Conservation (phyloP, 2,888 invertebrate genomes). For the Nephrotoma guestfalica region DNA sequence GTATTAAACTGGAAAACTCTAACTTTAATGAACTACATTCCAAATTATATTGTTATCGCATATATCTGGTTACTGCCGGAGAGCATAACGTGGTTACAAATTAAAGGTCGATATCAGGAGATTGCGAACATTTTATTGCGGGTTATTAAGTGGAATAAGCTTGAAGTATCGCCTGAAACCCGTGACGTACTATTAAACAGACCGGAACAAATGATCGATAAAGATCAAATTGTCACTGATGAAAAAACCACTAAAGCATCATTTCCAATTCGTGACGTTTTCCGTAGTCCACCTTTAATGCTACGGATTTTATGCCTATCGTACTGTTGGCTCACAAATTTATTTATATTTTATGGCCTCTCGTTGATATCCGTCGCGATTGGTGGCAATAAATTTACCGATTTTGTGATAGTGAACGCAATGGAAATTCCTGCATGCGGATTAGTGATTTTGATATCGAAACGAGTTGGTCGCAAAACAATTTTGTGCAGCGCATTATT, state of each 20-base stretch:
- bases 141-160: constrained; percentile 40
- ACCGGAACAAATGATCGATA: not conserved
- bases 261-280: constrained; percentile 8
- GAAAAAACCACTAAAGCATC: not conserved
- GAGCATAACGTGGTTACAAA: constrained; percentile 48
- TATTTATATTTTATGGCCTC: constrained; percentile 66
- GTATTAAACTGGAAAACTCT: not conserved
- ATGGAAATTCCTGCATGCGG: constrained; percentile 63
- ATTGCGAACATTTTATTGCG: constrained; percentile 43
- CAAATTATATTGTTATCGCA: not conserved
- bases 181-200: constrained; percentile 7
- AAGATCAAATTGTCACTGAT: not conserved
- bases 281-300: constrained; percentile 17
- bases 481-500: constrained; percentile 41
- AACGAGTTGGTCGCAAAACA: constrained; percentile 45
- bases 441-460: constrained; percentile 44
- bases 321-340: constrained; percentile 65
- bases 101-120: constrained; percentile 38
- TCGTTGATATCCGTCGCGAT: constrained; percentile 62
- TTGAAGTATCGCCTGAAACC: constrained; percentile 16
- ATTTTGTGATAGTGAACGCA: constrained; percentile 42
- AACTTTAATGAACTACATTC: not conserved
- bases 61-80: constrained; percentile 57
- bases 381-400: constrained; percentile 59
- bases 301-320: constrained; percentile 42